phyloP scores from a whole-genome alignment of 2,113 vertebrate genomes.

The Oreotragus oreotragus region DNA sequence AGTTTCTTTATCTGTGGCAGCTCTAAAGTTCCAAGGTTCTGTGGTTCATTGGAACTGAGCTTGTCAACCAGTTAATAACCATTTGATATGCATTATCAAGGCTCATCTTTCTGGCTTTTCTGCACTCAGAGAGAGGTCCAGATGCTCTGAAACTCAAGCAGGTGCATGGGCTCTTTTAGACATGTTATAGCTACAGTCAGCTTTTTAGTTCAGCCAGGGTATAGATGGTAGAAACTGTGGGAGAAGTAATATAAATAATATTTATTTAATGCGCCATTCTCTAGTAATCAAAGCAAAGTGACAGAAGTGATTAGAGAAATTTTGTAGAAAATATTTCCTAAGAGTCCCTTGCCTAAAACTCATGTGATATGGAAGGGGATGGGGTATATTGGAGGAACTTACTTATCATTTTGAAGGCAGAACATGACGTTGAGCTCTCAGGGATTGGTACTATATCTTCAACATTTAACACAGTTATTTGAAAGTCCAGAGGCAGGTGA shows the following conservation, averaged over 20 bases:
- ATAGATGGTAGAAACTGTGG: not conserved
- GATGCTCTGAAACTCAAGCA: not conserved
- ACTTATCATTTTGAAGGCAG: not conserved
- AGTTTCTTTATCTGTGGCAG: not conserved
- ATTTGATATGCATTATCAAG: not conserved
- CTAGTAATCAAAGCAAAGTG: conserved; percentile 23
- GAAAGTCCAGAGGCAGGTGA: conserved; percentile 19
- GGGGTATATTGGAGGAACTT: not conserved
- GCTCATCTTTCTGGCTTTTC: not conserved
- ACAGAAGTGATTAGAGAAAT: not conserved
- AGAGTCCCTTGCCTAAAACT: not conserved
- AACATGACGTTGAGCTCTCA: conserved; percentile 27
- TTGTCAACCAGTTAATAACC: not conserved
- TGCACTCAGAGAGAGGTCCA: not conserved
- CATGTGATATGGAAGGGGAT: not conserved
- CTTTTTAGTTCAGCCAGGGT: conserved; percentile 24
- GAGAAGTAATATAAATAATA: not conserved
- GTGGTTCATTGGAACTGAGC: not conserved
- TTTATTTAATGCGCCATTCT: conserved; percentile 8
- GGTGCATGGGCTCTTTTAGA: not conserved
- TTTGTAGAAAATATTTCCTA: conserved; percentile 40
- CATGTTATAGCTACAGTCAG: not conserved
- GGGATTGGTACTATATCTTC: conserved; percentile 39
- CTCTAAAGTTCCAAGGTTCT: not conserved
- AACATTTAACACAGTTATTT: conserved; percentile 1